These are phyloP conservation scores for Drosophila ironensis DNA, from an alignment of 1,140 invertebrate genomes.

Conservation along the genomic window DNA sequence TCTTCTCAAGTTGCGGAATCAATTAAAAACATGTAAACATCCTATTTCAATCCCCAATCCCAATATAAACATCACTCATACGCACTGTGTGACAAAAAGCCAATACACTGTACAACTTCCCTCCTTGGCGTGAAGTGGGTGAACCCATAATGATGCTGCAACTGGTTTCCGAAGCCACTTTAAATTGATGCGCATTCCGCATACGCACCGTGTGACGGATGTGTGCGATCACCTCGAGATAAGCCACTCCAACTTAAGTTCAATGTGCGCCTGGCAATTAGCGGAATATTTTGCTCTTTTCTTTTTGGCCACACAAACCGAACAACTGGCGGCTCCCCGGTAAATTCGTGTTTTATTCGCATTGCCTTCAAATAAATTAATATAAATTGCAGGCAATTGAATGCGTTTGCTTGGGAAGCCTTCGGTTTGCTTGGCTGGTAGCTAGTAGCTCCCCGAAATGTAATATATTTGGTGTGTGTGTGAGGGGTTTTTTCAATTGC, in stretches of 20 bases:
- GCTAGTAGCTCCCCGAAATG: too few relatives aligned
- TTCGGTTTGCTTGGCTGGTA: too few relatives aligned
- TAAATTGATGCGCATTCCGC: slow-evolving; percentile 11
- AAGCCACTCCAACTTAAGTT: slow-evolving; percentile 33
- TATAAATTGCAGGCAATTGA: slow-evolving; percentile 69
- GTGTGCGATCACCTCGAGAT: background rate
- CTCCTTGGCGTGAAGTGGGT: too few relatives aligned
- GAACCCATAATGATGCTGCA: background rate
- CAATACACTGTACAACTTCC: too few relatives aligned
- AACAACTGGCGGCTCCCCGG: slow-evolving; percentile 6
- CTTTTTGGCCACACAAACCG: slow-evolving; percentile 16
- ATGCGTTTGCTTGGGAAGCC: slow-evolving; percentile 49
- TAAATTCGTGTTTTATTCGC: slow-evolving; percentile 37
- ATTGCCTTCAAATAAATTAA: slow-evolving; percentile 66
- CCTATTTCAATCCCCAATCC: too few relatives aligned
- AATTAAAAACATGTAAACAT: too few relatives aligned
- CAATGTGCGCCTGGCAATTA: slow-evolving; percentile 54
- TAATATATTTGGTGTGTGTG: slow-evolving; percentile 23
- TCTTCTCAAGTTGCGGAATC: too few relatives aligned
- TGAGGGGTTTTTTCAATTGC: slow-evolving; percentile 44
- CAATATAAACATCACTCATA: background rate
- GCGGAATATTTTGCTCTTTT: slow-evolving; percentile 19
- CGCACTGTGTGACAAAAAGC: background rate
- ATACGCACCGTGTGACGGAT: slow-evolving; percentile 35
- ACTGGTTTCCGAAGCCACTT: slow-evolving; percentile 1